Base-by-base conservation (phyloP, 2,797 vertebrate genomes). In the Argentina silus region DNA sequence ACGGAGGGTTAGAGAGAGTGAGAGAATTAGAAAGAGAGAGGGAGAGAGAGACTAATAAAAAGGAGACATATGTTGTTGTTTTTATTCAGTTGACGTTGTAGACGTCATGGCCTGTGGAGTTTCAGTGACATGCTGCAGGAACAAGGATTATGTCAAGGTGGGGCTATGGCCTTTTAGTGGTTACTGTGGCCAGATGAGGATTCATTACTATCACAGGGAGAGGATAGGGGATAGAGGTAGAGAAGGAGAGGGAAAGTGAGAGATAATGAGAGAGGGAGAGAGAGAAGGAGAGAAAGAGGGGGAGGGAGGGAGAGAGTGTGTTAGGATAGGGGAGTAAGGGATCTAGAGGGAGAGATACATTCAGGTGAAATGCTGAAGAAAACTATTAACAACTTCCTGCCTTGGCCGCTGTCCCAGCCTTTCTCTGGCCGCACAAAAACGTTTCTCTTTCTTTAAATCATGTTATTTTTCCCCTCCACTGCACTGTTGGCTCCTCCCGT, bases 311-410 rank as follows among this genome's bases (percentile, higher is more conserved):
- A n/a, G n/a, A n/a, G n/a, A n/a, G 53, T 44, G n/a, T 21, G 42
- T 62, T 36, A 7, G n/a, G 51, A 48, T 6, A 23, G 9, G 3
- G 9, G 9, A 55, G 14, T 15, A 56, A 21, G 23, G 51, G 43
- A 61, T 68, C 43, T 66, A 3, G 21, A 19, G 60, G 67, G 71
- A 48, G 15, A 60, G 67, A 66, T 62, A 55, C 60, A 66, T 55
- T 69, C 68, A 82, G 79, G 81, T 79, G 48, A 72, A 14, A 47
- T 64, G 47, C 67, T 72, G 45, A 69, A 76, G 67, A 66, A 72
- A 65, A 43, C 61, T 11, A 17, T 66, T 75, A 76, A 80, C 72
- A 50, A 81, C 81, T 82, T 88, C 83, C 81, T 83, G 73, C 63
- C 65, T 78, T 86, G 82, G 74, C 78, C 2, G n/a, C 44, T 50